Evolutionary conservation across 2,888 invertebrate genomes (phyloP).

Genomic region (Liopterus haemorrhoidalis): DNA sequence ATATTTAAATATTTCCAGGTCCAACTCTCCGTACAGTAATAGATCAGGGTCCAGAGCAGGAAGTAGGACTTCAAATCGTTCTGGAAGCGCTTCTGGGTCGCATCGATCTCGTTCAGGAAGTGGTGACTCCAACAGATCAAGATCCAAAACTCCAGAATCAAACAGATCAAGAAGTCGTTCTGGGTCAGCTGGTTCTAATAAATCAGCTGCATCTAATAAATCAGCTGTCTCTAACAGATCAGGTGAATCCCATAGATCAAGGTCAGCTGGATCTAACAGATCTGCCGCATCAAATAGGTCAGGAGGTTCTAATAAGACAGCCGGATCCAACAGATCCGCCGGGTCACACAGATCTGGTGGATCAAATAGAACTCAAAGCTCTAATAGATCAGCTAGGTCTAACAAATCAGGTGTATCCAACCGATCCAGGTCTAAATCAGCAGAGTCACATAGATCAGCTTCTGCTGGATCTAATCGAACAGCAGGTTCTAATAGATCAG

Average conservation of each 20-base stretch:
- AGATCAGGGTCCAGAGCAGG: conserved; percentile 17
- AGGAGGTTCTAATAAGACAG: conserved; percentile 4
- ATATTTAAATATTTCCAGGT: conserved; percentile 27
- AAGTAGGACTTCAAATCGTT: conserved; percentile 24
- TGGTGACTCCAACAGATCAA: conserved; percentile 19
- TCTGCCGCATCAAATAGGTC: conserved; percentile 21
- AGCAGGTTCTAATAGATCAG: conserved; percentile 40
- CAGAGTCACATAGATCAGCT: conserved; percentile 34
- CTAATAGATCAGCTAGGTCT: conserved; percentile 29
- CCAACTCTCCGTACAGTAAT: conserved; percentile 23
- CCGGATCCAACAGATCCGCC: conserved; percentile 7
- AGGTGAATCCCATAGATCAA: conserved; percentile 22
- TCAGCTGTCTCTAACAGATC: too few species aligned
- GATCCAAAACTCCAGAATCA: conserved; percentile 6
- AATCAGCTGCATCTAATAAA: conserved; percentile 25
- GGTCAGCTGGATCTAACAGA: conserved; percentile 26
- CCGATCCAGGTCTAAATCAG: conserved; percentile 39
- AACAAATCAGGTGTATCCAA: conserved; percentile 28
- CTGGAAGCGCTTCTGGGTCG: conserved; percentile 24
- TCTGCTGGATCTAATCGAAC: conserved; percentile 33
- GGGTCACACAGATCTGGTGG: conserved; percentile 20
- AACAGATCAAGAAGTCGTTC: conserved; percentile 23
- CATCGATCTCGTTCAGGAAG: conserved; percentile 25
- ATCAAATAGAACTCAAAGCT: conserved; percentile 32
- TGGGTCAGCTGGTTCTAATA: conserved; percentile 25